Conservation (phyloP, 2,797 vertebrate genomes). For the Pyrocephalus nanus region DNA sequence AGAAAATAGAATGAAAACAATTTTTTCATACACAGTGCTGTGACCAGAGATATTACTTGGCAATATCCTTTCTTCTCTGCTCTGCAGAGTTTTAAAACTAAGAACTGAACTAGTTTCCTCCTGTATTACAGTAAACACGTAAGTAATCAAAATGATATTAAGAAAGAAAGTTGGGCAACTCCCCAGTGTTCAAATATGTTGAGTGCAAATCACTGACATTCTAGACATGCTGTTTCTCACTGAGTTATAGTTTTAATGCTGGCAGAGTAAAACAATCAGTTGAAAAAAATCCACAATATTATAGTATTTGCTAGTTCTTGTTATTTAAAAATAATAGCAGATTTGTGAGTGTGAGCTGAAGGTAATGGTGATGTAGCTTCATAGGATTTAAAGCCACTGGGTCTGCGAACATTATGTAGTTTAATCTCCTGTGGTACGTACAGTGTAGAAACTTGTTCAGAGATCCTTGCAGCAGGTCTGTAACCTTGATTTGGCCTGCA, state of each 20-base stretch:
- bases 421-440: accelerated
- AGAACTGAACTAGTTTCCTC: background rate
- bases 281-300: background rate
- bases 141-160: conserved; percentile 26
- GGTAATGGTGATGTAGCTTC: background rate
- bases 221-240: background rate
- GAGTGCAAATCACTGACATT: conserved; percentile 22
- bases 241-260: background rate
- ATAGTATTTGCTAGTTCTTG: background rate
- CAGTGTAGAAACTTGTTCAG: background rate
- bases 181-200: conserved; percentile 42
- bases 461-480: background rate
- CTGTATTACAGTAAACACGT: background rate
- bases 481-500: background rate
- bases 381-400: background rate
- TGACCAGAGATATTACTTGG: background rate
- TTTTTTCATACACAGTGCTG: background rate
- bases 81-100: background rate
- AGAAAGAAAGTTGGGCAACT: background rate
- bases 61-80: conserved; percentile 2
- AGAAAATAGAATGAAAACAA: background rate
- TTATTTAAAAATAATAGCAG: background rate
- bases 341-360: background rate
- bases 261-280: background rate
- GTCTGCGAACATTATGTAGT: background rate